A percentile compares a stretch with the other conserved stretches of the same genome.
These are phyloP conservation scores for Quiscalus mexicanus DNA, from an alignment of 2,113 vertebrate species.

Conservation along the genomic window DNA sequence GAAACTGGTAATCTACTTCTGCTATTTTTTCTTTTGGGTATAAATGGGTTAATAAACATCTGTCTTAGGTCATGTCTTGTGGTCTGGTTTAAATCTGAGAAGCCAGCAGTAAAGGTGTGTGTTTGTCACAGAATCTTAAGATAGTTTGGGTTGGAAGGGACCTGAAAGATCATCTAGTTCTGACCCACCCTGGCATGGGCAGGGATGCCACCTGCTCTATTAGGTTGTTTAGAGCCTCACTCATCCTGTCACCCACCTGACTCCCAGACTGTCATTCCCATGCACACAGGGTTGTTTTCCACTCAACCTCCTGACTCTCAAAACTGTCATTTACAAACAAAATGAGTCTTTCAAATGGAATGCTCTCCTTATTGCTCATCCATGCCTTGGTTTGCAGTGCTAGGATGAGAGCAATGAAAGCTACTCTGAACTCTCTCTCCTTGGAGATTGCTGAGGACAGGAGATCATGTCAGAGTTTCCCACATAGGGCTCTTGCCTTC, in stretches of 20 bases:
- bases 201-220: neutral
- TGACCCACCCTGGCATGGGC: neutral
- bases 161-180: neutral
- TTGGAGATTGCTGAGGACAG: fast-evolving
- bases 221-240: neutral
- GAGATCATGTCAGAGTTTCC: neutral
- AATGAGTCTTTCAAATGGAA: neutral
- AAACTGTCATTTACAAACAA: neutral
- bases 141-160: neutral
- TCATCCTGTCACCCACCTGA: neutral
- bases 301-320: neutral
- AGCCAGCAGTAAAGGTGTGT: neutral
- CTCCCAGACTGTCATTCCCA: neutral
- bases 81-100: neutral
- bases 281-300: neutral
- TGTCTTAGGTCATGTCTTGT: neutral
- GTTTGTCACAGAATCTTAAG: neutral
- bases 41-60: neutral
- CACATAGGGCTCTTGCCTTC: fast-evolving
- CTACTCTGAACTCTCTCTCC: neutral
- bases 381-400: neutral
- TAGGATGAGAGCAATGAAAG: too few species aligned
- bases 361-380: fast-evolving
- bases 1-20: neutral
- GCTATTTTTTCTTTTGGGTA: neutral